These are phyloP conservation scores for Drosophila nr. medialis DNA, from an alignment of 2,888 invertebrate genomes.

Conservation along the genomic window DNA sequence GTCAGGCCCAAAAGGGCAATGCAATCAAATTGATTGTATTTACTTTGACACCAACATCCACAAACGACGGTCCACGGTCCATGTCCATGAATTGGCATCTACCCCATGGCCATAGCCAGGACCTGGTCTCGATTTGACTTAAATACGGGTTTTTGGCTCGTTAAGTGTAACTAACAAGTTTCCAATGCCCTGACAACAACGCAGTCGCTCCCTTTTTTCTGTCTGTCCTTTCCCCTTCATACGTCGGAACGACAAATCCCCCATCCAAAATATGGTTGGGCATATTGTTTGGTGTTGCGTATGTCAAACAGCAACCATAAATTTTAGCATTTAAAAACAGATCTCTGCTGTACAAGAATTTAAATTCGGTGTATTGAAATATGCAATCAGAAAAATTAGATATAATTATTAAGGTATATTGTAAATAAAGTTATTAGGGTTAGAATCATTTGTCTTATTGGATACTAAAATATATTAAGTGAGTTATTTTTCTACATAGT, in stretches of 20 bases:
- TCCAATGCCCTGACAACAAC: slow-evolving; percentile 29
- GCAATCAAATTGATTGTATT: slow-evolving; percentile 79
- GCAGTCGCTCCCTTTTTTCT: slow-evolving; percentile 14
- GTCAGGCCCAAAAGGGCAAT: slow-evolving; percentile 51
- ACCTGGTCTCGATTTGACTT: slow-evolving; percentile 60
- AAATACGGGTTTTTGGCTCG: slow-evolving; percentile 77
- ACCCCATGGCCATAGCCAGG: neutral
- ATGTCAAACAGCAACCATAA: slow-evolving; percentile 19
- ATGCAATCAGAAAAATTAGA: neutral
- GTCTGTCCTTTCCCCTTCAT: slow-evolving; percentile 28
- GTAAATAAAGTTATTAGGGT: neutral
- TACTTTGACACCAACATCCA: slow-evolving; percentile 71
- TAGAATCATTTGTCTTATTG: neutral
- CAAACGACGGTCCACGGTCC: slow-evolving; percentile 26
- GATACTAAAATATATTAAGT: too few species aligned
- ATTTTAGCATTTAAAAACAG: slow-evolving; percentile 7
- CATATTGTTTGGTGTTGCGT: slow-evolving; percentile 44
- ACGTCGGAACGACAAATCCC: slow-evolving; percentile 18
- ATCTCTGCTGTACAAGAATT: neutral
- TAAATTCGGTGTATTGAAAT: neutral
- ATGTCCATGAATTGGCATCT: slow-evolving; percentile 12
- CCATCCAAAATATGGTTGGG: slow-evolving; percentile 14
- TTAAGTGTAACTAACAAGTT: slow-evolving; percentile 77
- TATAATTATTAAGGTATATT: neutral
- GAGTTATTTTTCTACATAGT: too few species aligned